A percentile compares a stretch with the other conserved stretches of the same genome.
Evolutionary conservation across 2,888 invertebrate genomes (phyloP).

Genomic region (Papilio gigon): DNA sequence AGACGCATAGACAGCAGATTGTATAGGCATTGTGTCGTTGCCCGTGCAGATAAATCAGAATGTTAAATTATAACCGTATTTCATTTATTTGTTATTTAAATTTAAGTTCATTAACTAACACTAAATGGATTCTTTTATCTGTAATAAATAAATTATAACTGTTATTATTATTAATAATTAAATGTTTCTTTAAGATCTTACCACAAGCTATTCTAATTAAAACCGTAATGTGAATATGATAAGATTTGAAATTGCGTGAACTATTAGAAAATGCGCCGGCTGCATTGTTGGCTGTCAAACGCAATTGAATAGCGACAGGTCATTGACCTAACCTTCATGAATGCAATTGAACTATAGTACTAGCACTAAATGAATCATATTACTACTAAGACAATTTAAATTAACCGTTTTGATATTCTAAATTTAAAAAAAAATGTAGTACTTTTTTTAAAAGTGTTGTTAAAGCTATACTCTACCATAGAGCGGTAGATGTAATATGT

Average conservation of each 20-base stretch:
- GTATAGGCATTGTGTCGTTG: too few relatives aligned
- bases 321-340: constrained; percentile 32
- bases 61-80: too few relatives aligned
- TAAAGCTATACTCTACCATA: too few relatives aligned
- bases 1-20: too few relatives aligned
- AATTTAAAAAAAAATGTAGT: too few relatives aligned
- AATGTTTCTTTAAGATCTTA: not conserved
- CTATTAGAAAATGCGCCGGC: not conserved
- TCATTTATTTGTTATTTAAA: too few relatives aligned
- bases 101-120: too few relatives aligned
- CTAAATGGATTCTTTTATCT: too few relatives aligned
- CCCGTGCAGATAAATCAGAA: too few relatives aligned
- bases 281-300: constrained; percentile 22
- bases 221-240: not conserved
- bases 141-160: too few relatives aligned
- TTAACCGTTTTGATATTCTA: not conserved
- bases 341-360: constrained; percentile 24
- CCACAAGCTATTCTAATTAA: not conserved
- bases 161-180: not conserved
- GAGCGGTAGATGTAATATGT: too few relatives aligned
- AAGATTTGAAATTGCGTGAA: constrained; percentile 21
- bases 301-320: constrained; percentile 36
- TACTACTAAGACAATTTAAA: not conserved
- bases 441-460: too few relatives aligned
- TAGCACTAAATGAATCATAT: not conserved